A percentile compares a stretch with the other conserved stretches of the same genome.
Conservation (phyloP, 2,888 invertebrate genomes). For the Aelia acuminata region DNA sequence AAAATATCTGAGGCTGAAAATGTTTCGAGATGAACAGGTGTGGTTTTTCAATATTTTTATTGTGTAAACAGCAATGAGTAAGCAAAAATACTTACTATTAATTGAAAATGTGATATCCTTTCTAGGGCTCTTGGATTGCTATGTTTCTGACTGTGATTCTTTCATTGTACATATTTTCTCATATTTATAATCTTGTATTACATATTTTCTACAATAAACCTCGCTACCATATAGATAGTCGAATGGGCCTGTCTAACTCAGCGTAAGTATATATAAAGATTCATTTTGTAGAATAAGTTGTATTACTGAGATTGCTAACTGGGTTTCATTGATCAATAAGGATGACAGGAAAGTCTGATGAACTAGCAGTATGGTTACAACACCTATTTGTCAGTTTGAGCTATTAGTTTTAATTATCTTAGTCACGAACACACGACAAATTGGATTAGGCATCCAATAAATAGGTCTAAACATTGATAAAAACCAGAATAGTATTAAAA, state of each 20-base stretch:
- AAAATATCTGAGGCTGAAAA: conserved; percentile 70
- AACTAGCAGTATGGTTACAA: too few relatives aligned
- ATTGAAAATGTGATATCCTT: conserved; percentile 17
- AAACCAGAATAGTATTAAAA: too few relatives aligned
- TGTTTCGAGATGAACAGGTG: conserved; percentile 71
- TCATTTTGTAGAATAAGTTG: neutral
- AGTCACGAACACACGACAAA: too few relatives aligned
- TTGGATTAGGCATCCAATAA: too few relatives aligned
- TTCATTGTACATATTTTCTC: conserved; percentile 71
- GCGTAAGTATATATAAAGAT: conserved; percentile 66
- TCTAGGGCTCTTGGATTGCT: conserved; percentile 71
- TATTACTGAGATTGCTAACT: neutral
- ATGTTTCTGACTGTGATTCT: conserved; percentile 71
- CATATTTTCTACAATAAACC: conserved; percentile 68
- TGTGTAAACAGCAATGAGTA: neutral
- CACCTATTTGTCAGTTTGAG: too few relatives aligned
- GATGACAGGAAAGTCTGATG: too few relatives aligned
- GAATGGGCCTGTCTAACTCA: conserved; percentile 71
- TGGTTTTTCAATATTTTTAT: conserved; percentile 8
- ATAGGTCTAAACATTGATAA: too few relatives aligned
- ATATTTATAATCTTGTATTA: conserved; percentile 71
- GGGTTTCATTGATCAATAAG: too few relatives aligned
- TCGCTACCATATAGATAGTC: conserved; percentile 69
- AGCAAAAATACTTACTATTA: neutral
- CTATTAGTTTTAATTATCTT: too few relatives aligned